Evolutionary conservation across 53 echinoderm and acorn worm genomes (phyloP).

Genomic region (Apostichopus leukothele): DNA sequence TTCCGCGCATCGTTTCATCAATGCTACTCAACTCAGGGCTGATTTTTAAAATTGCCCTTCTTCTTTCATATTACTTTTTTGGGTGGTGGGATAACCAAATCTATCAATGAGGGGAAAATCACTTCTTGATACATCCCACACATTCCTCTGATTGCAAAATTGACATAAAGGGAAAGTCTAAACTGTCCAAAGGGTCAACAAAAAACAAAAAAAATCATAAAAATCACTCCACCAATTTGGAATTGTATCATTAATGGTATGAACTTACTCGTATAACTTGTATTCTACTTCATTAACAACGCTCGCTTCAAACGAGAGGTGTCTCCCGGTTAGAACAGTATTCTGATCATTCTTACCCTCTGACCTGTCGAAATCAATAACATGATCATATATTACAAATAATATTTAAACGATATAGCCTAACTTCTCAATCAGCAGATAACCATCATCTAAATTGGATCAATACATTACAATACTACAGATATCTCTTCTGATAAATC

Average conservation of each 20-base stretch:
- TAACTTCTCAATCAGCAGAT: background rate
- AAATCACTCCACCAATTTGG: no score
- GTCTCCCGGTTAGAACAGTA: constrained; percentile 57
- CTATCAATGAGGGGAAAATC: background rate
- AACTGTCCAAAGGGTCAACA: no score
- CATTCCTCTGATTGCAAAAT: no score
- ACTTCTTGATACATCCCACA: no score
- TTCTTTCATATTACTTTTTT: no score
- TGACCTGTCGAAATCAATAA: constrained; percentile 21
- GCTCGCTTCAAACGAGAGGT: constrained; percentile 96
- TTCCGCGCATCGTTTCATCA: no score
- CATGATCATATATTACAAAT: background rate
- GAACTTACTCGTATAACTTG: constrained; percentile 98
- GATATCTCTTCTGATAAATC: no score
- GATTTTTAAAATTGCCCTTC: no score
- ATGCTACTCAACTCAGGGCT: no score
- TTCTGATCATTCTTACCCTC: constrained; percentile 49
- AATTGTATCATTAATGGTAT: background rate
- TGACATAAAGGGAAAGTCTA: no score
- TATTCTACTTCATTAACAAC: constrained; percentile 98
- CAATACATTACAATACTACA: background rate
- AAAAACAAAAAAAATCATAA: no score
- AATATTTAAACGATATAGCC: background rate
- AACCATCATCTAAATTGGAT: background rate
- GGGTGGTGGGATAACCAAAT: background rate